Conservation (phyloP, 1,140 invertebrate species). For the Bicyclus anynana region DNA sequence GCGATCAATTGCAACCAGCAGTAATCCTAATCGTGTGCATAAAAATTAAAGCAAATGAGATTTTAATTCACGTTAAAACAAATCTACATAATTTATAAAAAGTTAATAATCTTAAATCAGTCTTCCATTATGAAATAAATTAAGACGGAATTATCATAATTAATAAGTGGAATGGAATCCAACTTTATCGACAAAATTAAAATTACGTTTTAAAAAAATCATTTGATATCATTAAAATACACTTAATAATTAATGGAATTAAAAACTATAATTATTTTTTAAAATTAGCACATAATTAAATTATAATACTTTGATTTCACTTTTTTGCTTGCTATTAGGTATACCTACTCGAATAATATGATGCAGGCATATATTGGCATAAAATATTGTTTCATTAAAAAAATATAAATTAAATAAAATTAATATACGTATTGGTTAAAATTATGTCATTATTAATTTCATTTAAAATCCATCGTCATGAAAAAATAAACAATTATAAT, state of each 20-base stretch:
- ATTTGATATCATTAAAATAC: no score
- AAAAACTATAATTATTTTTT: conserved; percentile 1
- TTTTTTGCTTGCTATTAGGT: no score
- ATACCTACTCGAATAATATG: no score
- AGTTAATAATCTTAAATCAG: conserved; percentile 30
- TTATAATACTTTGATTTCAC: background rate
- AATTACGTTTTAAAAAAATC: no score
- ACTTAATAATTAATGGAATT: conserved; percentile 9
- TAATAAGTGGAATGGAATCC: conserved; percentile 13
- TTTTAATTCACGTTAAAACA: conserved; percentile 7
- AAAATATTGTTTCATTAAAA: background rate
- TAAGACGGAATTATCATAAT: conserved; percentile 18
- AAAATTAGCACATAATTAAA: conserved; percentile 5
- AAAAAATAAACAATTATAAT: background rate
- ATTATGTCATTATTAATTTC: no score
- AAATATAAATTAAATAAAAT: background rate
- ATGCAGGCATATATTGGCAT: no score
- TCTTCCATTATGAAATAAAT: conserved; percentile 34
- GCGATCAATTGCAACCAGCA: no score
- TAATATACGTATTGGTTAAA: background rate
- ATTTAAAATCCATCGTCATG: background rate
- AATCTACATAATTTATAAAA: background rate
- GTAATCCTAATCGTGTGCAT: background rate
- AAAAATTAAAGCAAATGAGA: background rate
- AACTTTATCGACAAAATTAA: background rate